Evolutionary conservation across 2,888 invertebrate species (phyloP).

Genomic region (Xylota segnis): DNA sequence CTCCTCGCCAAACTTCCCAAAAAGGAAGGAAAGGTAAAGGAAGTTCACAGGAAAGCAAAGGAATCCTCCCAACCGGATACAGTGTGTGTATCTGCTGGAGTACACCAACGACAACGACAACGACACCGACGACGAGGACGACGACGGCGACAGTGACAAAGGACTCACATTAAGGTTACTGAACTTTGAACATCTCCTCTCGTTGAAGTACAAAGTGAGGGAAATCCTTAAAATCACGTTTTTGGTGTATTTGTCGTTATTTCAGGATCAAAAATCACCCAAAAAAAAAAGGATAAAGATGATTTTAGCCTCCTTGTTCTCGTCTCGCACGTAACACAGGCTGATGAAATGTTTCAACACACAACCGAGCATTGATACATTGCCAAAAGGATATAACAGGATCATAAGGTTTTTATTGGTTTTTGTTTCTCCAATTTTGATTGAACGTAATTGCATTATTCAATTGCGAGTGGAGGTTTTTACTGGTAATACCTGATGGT

Average conservation of each 20-base stretch:
- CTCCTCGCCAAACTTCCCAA: neutral
- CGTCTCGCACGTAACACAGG: neutral
- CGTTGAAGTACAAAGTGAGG: neutral
- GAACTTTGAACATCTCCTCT: constrained; percentile 15
- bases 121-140: neutral
- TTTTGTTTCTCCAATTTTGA: constrained; percentile 10
- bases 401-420: constrained; percentile 14
- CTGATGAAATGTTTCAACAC: constrained; percentile 34
- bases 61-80: constrained; percentile 3
- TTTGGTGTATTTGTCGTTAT: constrained; percentile 1
- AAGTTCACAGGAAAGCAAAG: constrained; percentile 3
- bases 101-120: constrained; percentile 11
- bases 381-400: constrained; percentile 5
- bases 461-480: neutral
- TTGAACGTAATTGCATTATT: constrained; percentile 17
- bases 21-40: neutral
- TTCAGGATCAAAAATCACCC: neutral
- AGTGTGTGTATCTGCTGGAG: neutral
- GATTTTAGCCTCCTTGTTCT: neutral
- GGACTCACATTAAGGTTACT: constrained; percentile 33
- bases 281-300: neutral
- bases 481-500: constrained; percentile 13
- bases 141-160: constrained; percentile 28
- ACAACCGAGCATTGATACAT: constrained; percentile 3
- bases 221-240: constrained; percentile 27